Base-by-base conservation (phyloP, 2,888 invertebrate genomes). In the Macropis europaea region DNA sequence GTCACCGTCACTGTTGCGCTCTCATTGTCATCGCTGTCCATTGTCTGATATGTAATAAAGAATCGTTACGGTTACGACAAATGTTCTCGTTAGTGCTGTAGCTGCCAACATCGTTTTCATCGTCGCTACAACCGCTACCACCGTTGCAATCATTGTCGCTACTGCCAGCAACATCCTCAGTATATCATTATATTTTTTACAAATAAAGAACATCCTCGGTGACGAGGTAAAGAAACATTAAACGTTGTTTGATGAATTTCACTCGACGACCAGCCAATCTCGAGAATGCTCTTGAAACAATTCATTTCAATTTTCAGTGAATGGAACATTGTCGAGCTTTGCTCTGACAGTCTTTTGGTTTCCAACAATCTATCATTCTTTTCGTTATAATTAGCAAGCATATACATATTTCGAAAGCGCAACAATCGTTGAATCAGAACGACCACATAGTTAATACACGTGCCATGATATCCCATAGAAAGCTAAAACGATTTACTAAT, bases 111-210 rank as follows among this genome's bases (percentile, higher is more conserved):
- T 19, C 50, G 53, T 70, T 53, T 26, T 59, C 71, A 40, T 59
- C 54, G 59, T 64, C 60, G 50, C 53, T 42, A 53, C 38, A 36
- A 19, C 28, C 47, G 57, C 22, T 42, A 63, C 30, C 64, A 54
- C 43, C 56, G 66, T 66, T 50, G 60, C 57, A 61, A 52, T 52
- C 48, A 66, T 54, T 53, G 57, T 52, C 53, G 67, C 57, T 62
- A 73, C 56, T 72, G 61, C 43, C 67, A 73, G 28, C 62, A 74
- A 52, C 57, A 54, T 68, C 61, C 40, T 67, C 67, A 72, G 79
- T 83, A 87, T 84, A 88, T 88, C 86, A 88, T 87, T 89, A 89
- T 89, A 89, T 89, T 89, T 89, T 89, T 89, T 89, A 89, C 88
- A 84, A 89, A 88, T 89, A 89, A 89, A 88, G 76, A 82, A 73